These are phyloP conservation scores for Amyelois transitella DNA, from an alignment of 1,140 invertebrate species.

Conservation along the genomic window DNA sequence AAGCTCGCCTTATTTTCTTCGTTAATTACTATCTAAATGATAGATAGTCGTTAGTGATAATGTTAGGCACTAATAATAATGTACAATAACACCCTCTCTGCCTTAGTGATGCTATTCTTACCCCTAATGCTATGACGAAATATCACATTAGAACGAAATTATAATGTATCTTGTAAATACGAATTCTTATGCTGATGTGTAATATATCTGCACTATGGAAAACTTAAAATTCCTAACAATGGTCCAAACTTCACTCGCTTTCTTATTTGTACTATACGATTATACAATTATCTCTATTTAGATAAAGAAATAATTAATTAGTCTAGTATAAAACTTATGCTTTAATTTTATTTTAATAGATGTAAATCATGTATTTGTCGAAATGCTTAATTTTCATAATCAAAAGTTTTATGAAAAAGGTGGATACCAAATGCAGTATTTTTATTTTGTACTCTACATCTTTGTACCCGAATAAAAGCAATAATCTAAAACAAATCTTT, in stretches of 20 bases:
- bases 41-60: constrained; percentile 43
- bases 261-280: constrained; percentile 71
- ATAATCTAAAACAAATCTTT: constrained; percentile 41
- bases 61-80: constrained; percentile 49
- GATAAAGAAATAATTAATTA: constrained; percentile 66
- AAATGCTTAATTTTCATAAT: constrained; percentile 72
- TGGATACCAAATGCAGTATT: constrained; percentile 73
- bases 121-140: constrained; percentile 53
- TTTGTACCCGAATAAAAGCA: constrained; percentile 72
- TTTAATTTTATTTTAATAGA: constrained; percentile 68
- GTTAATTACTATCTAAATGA: constrained; percentile 39
- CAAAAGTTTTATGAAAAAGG: constrained; percentile 64
- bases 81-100: constrained; percentile 69
- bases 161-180: constrained; percentile 65
- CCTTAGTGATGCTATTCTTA: constrained; percentile 69
- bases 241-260: constrained; percentile 72
- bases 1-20: constrained; percentile 50
- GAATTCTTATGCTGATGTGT: constrained; percentile 60
- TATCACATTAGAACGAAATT: constrained; percentile 52
- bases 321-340: constrained; percentile 62
- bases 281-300: constrained; percentile 66
- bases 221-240: constrained; percentile 70
- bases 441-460: constrained; percentile 73
- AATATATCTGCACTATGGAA: constrained; percentile 65
- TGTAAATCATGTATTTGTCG: constrained; percentile 66